A percentile compares a stretch with the other conserved stretches of the same genome.
Conservation (phyloP, 2,113 vertebrate genomes). For the Pseudopodoces humilis region DNA sequence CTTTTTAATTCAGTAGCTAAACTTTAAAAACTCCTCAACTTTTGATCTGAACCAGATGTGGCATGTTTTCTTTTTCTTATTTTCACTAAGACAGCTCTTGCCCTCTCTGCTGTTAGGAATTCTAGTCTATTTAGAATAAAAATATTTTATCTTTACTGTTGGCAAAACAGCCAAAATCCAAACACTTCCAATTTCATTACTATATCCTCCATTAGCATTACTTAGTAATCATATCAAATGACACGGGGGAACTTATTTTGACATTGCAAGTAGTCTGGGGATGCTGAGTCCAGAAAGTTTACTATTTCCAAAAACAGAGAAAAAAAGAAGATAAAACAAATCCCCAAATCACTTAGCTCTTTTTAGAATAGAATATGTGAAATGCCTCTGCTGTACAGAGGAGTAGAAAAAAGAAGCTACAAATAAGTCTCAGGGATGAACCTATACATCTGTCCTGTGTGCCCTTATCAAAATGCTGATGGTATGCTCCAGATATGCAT, state of each 20-base stretch:
- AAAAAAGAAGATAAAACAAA: background rate
- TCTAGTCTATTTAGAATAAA: background rate
- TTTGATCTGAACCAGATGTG: background rate
- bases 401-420: background rate
- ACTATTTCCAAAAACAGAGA: background rate
- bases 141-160: background rate
- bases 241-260: background rate
- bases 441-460: background rate
- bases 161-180: background rate
- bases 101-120: background rate
- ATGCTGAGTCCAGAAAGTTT: background rate
- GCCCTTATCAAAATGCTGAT: conserved; percentile 25
- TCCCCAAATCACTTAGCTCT: background rate
- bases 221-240: background rate
- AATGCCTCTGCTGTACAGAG: background rate
- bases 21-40: background rate
- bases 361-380: background rate
- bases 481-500: background rate
- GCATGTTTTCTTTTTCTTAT: background rate
- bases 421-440: background rate
- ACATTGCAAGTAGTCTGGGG: background rate
- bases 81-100: background rate
- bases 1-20: background rate
- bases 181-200: background rate
- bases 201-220: background rate